Percentiles rank a stretch among this genome's conserved stretches.
These are phyloP conservation scores for Caenorhabditis latens DNA, from an alignment of 1,140 invertebrate genomes.

Conservation along the genomic window DNA sequence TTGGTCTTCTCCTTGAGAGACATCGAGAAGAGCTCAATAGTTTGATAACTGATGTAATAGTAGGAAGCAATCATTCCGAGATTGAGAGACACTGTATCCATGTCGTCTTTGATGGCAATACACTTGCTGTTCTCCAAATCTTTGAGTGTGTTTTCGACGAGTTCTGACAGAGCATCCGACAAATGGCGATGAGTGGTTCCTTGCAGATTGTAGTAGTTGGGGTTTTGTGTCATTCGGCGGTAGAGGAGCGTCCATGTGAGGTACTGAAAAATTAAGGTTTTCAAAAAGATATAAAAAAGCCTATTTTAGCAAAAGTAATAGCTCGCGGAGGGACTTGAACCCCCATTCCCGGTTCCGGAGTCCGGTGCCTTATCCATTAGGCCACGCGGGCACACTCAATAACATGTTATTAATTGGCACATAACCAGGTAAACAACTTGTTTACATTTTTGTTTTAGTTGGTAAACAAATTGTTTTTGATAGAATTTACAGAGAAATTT, in stretches of 20 bases:
- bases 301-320: neutral
- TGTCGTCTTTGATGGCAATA: slow-evolving; percentile 96
- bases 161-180: slow-evolving; percentile 96
- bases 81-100: slow-evolving; percentile 95
- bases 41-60: slow-evolving; percentile 99
- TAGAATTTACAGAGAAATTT: no score
- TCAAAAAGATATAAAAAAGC: no score
- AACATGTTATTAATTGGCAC: no score
- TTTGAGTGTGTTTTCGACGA: slow-evolving; percentile 94
- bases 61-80: slow-evolving; percentile 99
- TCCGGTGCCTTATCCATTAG: neutral
- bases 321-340: slow-evolving; percentile 28
- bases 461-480: no score
- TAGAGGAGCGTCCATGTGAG: slow-evolving; percentile 99
- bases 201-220: slow-evolving; percentile 98
- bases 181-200: slow-evolving; percentile 89
- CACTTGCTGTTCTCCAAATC: slow-evolving; percentile 98
- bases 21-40: slow-evolving; percentile 96
- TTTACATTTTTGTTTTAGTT: no score
- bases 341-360: slow-evolving; percentile 24
- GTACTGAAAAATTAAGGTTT: slow-evolving; percentile 81
- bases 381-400: no score
- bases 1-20: slow-evolving; percentile 97
- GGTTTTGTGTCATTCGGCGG: slow-evolving; percentile 95
- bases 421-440: no score